Evolutionary conservation across 2,797 vertebrate species (phyloP), one percentile per base, ranked within the genome.

Genomic region (Notolepis coatsorum): DNA sequence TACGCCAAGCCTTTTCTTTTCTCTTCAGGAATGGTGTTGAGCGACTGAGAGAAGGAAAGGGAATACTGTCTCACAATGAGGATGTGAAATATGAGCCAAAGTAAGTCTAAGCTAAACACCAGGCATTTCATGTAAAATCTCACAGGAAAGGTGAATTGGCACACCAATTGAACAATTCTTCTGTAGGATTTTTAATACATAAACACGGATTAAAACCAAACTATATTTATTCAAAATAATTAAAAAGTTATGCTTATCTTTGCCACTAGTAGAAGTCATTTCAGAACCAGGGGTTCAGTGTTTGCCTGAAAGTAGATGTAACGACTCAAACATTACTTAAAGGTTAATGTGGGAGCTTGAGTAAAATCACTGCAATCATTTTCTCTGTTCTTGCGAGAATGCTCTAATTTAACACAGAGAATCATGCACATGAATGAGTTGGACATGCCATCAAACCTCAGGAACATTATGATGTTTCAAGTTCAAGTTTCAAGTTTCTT

Each of bases 21-120:
- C 71, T 28, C 69, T 67, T 76, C 78, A 99, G 97, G 97, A 99
- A 99, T 3, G 97, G 97, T 17, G 83, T 99, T 50, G 97, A 99
- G 71, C 93, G 92, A 68, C 74, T 99, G 52, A 91, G 82, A 73
- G 92, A 93, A 74, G 94, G 94, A 43, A 84, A 89, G 38, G 96
- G 94, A n/a, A 70, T 99, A 23, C 76, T 97, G 24, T 54, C 90
- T 20, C 84, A 90, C 0, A 0, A 84, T 20, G 90, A 92, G 4
- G 85, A 91, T 2, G 70, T 98, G 70, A 51, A 65, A 70, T 99
- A 96, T 0, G 94, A 98, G 71, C 94, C 97, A 0, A 98, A 92
- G 97, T 98, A 79, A 42, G 95, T 82, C 27, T 4, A 5, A 2
- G 8, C 27, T 13, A 21, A 33, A 12, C n/a, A 31, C 8, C 23